Evolutionary conservation across 2,113 vertebrate genomes (phyloP).

Genomic region (Rhea pennata): DNA sequence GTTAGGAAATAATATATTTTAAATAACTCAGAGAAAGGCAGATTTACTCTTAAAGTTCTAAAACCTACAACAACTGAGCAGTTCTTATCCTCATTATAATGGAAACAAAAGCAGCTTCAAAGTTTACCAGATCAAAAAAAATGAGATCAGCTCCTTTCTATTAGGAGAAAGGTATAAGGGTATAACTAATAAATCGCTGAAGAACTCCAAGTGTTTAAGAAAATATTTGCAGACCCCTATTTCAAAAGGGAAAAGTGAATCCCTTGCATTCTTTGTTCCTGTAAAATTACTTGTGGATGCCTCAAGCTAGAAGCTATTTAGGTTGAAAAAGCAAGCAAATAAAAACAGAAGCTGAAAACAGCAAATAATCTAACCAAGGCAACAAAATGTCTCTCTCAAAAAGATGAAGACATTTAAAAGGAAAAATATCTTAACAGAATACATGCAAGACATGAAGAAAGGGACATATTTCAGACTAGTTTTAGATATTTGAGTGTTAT

Average conservation of each 20-base stretch:
- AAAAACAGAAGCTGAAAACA: background rate
- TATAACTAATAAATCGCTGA: background rate
- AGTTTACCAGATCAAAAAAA: background rate
- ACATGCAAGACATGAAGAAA: background rate
- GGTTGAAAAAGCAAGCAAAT: background rate
- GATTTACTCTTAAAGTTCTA: background rate
- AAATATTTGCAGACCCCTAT: background rate
- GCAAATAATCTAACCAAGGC: background rate
- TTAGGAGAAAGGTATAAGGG: background rate
- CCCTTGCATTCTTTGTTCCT: background rate
- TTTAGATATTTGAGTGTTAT: background rate
- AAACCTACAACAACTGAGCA: background rate
- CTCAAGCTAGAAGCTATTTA: background rate
- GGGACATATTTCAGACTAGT: background rate
- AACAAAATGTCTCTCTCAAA: background rate
- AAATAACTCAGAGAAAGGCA: background rate
- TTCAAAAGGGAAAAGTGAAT: background rate
- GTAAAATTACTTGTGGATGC: background rate
- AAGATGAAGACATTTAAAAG: background rate
- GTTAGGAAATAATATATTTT: background rate
- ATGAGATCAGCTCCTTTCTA: background rate
- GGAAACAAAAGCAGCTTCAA: background rate
- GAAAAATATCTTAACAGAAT: background rate
- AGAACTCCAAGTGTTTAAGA: background rate
- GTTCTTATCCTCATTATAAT: background rate